Evolutionary conservation across 2,113 vertebrate genomes (phyloP), one percentile per base, ranked within the genome.

Genomic region (Sinocyclocheilus rhinocerous): DNA sequence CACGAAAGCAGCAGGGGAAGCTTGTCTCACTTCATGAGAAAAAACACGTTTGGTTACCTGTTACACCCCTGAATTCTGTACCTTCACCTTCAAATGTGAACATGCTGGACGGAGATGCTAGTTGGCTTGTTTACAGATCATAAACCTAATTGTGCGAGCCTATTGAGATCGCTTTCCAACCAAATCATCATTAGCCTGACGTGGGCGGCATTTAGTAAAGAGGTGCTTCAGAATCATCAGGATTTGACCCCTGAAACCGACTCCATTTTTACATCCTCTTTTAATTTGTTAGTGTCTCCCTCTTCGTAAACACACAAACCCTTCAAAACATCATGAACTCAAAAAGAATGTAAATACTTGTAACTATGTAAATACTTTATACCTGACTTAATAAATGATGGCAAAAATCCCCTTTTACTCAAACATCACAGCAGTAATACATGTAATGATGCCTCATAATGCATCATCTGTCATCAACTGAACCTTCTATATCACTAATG

Each of bases 201-300:
- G 11, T 67, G 33, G 59, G 29, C 0, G 20, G 10, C 45, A 42
- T 67, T 50, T 20, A 13, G 50, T 76, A 36, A 76, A 63, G 50
- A 26, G 4, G 13, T 63, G 48, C n/a, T 77, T 79, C 24, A 52
- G 10, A 42, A 29, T 84, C 86, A 89, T 88, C 85, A 90, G 87
- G 87, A 91, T 88, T 89, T 55, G 84, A 88, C 36, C 57, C 75
- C 57, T 83, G 88, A 91, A 89, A 91, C 87, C 26, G 13, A 45
- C 39, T 57, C 29, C 67, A 50, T 61, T 82, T 79, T 82, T 87
- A 90, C 77, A 89, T 90, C 88, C 87, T 84, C 24, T 84, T 88
- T 87, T 18, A 29, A 67, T 48, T 73, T 33, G 65, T 82, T 73
- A 65, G 50, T 39, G 2, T 5, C 59, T 42, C 36, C 26, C 73